Evolutionary conservation across 1,140 invertebrate genomes (phyloP).

Genomic region (Drosophila nannoptera): DNA sequence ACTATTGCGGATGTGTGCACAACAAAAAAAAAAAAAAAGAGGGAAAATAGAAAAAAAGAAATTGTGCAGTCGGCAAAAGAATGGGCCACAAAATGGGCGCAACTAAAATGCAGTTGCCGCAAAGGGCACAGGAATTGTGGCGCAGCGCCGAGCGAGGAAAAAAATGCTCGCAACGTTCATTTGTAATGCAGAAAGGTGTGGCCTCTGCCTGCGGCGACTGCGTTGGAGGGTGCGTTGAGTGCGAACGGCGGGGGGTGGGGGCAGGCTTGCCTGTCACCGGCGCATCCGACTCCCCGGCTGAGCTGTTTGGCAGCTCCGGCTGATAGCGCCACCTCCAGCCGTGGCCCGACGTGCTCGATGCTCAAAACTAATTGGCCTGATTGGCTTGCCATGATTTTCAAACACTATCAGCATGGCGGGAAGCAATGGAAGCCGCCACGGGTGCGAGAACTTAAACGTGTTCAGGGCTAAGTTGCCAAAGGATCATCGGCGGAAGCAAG

Average conservation of each 20-base stretch:
- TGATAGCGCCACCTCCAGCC: conserved; percentile 33
- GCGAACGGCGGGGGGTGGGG: neutral
- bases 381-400: conserved; percentile 59
- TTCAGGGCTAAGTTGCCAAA: no score
- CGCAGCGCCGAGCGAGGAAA: conserved; percentile 28
- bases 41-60: neutral
- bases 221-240: neutral
- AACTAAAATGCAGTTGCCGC: conserved; percentile 17
- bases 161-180: conserved; percentile 53
- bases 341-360: conserved; percentile 44
- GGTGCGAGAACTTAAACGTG: no score
- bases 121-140: conserved; percentile 28
- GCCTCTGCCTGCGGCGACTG: conserved; percentile 49
- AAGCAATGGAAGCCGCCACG: neutral
- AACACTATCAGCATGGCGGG: conserved; percentile 18
- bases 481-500: no score
- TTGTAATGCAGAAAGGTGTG: conserved; percentile 75
- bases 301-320: conserved; percentile 29
- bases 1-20: conserved; percentile 65
- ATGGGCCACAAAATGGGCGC: neutral
- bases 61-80: no score
- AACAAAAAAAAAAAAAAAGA: conserved; percentile 11
- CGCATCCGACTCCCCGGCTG: conserved; percentile 21
- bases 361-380: conserved; percentile 66
- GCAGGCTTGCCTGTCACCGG: conserved; percentile 11